phyloP scores from a whole-genome alignment of 2,797 vertebrate species.

The Zalophus californianus region DNA sequence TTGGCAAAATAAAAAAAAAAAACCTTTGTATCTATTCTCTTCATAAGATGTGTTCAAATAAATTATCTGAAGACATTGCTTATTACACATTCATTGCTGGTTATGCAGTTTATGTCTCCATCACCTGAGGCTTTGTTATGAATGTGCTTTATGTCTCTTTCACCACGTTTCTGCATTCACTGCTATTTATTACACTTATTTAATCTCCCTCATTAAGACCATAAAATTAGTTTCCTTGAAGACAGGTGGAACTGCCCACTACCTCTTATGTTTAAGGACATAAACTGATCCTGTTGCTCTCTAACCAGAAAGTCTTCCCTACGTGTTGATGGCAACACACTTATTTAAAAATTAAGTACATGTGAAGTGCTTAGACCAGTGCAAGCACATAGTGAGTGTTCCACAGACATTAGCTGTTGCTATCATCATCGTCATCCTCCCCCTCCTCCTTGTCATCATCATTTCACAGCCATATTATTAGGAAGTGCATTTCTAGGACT shows the following conservation, averaged over 20 bases:
- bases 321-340: neutral
- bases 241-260: neutral
- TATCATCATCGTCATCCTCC: neutral
- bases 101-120: neutral
- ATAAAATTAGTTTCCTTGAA: constrained; percentile 64
- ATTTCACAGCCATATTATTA: neutral
- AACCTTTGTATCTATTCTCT: neutral
- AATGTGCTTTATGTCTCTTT: constrained; percentile 8
- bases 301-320: neutral
- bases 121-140: neutral
- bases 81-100: neutral
- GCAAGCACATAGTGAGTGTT: neutral
- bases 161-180: neutral
- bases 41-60: constrained; percentile 50
- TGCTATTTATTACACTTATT: constrained; percentile 53
- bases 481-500: neutral
- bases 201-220: constrained; percentile 20
- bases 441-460: neutral
- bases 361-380: neutral
- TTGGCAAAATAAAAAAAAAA: constrained; percentile 61
- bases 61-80: constrained; percentile 6
- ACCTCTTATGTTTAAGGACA: neutral
- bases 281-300: neutral
- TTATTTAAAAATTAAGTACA: neutral
- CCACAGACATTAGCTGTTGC: neutral